Conservation (phyloP, 2,797 vertebrate genomes). For the Malurus splendens region DNA sequence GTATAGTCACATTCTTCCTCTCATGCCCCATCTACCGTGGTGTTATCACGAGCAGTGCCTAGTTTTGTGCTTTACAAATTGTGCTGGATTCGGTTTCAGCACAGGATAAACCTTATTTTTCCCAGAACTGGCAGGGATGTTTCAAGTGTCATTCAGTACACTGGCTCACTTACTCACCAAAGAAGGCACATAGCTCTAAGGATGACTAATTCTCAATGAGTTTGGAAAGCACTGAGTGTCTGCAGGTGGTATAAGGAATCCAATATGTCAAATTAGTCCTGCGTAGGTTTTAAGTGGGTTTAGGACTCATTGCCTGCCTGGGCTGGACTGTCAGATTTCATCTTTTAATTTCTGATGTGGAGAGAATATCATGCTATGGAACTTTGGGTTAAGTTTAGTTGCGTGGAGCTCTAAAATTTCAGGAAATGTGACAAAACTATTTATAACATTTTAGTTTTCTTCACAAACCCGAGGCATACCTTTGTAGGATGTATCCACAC, state of each 20-base stretch:
- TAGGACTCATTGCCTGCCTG: neutral
- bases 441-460: neutral
- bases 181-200: neutral
- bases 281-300: neutral
- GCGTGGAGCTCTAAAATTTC: neutral
- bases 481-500: neutral
- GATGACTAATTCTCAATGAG: neutral
- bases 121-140: neutral
- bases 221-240: neutral
- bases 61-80: neutral
- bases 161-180: neutral
- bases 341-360: neutral
- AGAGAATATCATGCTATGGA: neutral
- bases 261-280: neutral
- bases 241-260: conserved; percentile 4
- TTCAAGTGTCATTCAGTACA: neutral
- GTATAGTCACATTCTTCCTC: neutral
- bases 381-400: neutral
- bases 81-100: neutral
- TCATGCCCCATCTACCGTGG: neutral
- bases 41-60: neutral
- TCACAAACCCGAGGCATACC: rapidly evolving
- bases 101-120: neutral
- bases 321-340: neutral
- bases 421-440: neutral